These are phyloP conservation scores for Anomalospiza imberbis DNA, from an alignment of 2,797 vertebrate species.

Conservation along the genomic window DNA sequence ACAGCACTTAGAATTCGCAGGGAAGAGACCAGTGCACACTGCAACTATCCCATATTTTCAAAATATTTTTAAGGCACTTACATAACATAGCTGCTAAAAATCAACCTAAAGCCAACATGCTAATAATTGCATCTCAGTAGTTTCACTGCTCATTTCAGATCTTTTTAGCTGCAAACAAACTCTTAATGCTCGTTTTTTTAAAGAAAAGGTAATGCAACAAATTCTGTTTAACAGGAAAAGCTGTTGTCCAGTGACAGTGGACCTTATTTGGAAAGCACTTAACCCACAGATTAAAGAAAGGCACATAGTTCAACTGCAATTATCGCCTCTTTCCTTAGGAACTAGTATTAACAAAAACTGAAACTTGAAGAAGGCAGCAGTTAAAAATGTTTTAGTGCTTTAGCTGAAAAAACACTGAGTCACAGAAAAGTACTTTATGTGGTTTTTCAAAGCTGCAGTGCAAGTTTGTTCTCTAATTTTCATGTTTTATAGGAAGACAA, in stretches of 20 bases:
- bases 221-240: not conserved
- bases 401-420: not conserved
- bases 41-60: not conserved
- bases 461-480: not conserved
- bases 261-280: not conserved
- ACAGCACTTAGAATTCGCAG: not conserved
- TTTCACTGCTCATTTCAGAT: not conserved
- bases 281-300: not conserved
- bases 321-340: not conserved
- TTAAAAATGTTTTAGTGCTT: not conserved
- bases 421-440: not conserved
- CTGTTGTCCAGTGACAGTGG: not conserved
- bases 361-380: not conserved
- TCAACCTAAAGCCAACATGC: not conserved
- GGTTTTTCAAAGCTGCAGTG: not conserved
- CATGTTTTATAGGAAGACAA: not conserved
- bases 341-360: not conserved
- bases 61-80: not conserved
- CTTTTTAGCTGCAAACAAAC: not conserved
- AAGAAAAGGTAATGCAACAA: not conserved
- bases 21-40: not conserved
- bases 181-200: not conserved
- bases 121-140: not conserved
- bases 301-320: not conserved
- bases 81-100: not conserved